Evolutionary conservation across 2,888 invertebrate genomes (phyloP).

Genomic region (Clostera curtula): DNA sequence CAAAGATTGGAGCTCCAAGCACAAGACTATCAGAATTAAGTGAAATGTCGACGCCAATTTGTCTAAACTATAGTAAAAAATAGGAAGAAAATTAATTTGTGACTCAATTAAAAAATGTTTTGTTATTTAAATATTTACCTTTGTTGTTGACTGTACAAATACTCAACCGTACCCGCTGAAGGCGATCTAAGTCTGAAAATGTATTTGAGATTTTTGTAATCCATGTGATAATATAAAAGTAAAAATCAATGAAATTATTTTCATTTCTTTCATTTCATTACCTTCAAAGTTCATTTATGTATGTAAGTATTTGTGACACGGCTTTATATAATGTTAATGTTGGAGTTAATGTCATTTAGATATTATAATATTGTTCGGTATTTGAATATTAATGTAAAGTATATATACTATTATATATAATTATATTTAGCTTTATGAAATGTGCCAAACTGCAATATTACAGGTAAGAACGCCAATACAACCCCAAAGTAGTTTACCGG

Average conservation of each 20-base stretch:
- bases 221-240: conserved; percentile 54
- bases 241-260: conserved; percentile 53
- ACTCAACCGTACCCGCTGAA: too few relatives aligned
- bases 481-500: conserved; percentile 28
- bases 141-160: too few relatives aligned
- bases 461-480: conserved; percentile 55
- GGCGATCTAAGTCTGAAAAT: conserved; percentile 47
- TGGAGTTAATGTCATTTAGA: conserved; percentile 35
- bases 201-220: conserved; percentile 60
- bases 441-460: conserved; percentile 62
- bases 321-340: conserved; percentile 49
- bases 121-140: too few relatives aligned
- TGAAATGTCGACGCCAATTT: too few relatives aligned
- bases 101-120: too few relatives aligned
- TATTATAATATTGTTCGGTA: conserved; percentile 41
- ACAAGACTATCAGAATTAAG: too few relatives aligned
- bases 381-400: conserved; percentile 35
- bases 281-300: conserved; percentile 37
- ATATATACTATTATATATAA: conserved; percentile 30
- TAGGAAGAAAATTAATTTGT: too few relatives aligned
- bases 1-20: too few relatives aligned
- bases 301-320: conserved; percentile 43
- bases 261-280: conserved; percentile 47
- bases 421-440: conserved; percentile 29
- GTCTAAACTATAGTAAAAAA: too few relatives aligned